Base-by-base conservation (phyloP, 2,113 vertebrate genomes). In the Cariama cristata region DNA sequence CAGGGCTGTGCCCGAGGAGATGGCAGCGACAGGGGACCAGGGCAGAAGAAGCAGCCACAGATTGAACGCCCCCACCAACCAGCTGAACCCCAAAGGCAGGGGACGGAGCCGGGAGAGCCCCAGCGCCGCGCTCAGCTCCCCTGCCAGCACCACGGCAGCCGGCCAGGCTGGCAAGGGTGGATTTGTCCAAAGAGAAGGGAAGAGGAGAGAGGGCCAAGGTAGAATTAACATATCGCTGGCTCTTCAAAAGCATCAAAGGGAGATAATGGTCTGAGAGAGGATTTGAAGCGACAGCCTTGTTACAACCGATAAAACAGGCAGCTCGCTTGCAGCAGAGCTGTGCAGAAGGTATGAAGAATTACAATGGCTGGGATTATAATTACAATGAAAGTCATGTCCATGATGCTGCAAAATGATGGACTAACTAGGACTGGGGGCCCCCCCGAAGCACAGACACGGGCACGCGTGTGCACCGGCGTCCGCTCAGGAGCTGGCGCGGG, bases 231-330 rank as follows among this genome's bases (percentile, higher is more conserved):
- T 85, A 79, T 93, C 83, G 84, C 87, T 95, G 94, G 81, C 97
- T 97, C 96, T 93, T 95, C 83, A 92, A 85, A 95, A 94, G 95
- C 96, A 97, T 97, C 97, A 94, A 90, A 94, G 94, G 93, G 50
- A 95, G 97, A 96, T 92, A 91, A 97, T 52, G 96, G 88, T 50
- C 62, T 52, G 93, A 45, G 83, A 91, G 95, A 71, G 96, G 94
- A 97, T 96, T 77, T 53, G 93, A 96, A 96, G 95, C 83, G 95
- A 96, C 96, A 96, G 94, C 49, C 72, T 16, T 26, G 94, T 73
- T 95, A 90, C 87, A 69, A 55, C 40, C 47, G 27, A 28, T 55
- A 66, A 75, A 96, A 13, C 87, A 26, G 88, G 94, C 73, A 42
- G 96, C 83, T 91, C 49, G 27, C 88, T 79, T 2, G 90, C 88